These are phyloP conservation scores for Pelusios castaneus DNA, from an alignment of 2,113 vertebrate species.

Conservation along the genomic window DNA sequence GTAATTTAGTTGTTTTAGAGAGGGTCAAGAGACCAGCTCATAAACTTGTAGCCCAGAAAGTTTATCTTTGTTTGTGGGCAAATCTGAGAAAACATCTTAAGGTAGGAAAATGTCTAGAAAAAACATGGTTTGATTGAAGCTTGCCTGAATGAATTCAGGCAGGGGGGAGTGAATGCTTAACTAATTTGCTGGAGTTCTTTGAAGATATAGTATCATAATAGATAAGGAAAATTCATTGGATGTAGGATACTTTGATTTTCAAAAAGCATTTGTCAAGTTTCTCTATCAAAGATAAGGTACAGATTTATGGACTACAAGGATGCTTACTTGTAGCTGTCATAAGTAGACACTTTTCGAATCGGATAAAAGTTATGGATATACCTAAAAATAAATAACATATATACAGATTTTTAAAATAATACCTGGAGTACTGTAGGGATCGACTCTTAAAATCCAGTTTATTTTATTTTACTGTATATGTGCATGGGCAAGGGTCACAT, in stretches of 20 bases:
- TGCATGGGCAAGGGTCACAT: not conserved
- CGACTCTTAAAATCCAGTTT: not conserved
- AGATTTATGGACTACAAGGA: slow-evolving; percentile 16
- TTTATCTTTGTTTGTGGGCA: not conserved
- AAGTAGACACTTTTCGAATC: not conserved
- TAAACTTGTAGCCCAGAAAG: not conserved
- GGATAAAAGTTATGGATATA: not conserved
- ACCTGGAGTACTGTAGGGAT: not conserved
- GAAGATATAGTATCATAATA: slow-evolving; percentile 6
- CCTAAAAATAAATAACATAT: not conserved
- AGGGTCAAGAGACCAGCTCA: not conserved
- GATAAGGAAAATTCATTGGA: slow-evolving; percentile 41
- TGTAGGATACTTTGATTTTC: not conserved
- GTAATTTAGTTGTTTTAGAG: not conserved
- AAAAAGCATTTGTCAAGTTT: not conserved
- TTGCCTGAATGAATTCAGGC: not conserved
- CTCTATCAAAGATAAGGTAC: slow-evolving; percentile 24
- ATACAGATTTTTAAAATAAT: not conserved
- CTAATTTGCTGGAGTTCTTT: slow-evolving; percentile 19
- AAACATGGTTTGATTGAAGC: slow-evolving; percentile 32
- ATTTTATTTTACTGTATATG: not conserved
- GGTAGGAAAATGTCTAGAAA: not conserved
- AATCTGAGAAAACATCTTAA: not conserved
- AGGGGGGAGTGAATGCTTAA: not conserved
- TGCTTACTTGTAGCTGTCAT: not conserved